Evolutionary conservation across 1,140 invertebrate species (phyloP), one percentile per base, ranked within the genome.

Genomic region (Bombus soroeensis): DNA sequence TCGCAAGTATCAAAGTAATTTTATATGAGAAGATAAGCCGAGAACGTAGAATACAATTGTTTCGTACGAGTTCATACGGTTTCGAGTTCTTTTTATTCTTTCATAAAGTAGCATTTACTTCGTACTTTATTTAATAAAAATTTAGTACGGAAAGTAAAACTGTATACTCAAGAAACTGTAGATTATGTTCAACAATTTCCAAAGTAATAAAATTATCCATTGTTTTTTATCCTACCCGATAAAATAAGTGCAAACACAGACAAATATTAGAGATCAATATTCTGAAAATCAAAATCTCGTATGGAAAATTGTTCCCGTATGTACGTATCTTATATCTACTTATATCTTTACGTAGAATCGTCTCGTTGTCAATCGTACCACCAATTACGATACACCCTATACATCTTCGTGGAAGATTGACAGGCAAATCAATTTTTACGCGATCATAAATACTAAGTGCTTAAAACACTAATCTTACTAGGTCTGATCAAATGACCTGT

Each of bases 341-440:
- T 62, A 62, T n/a, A n/a, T 62, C 12, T 62, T 62, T n/a, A 62
- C 59, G 59, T 62, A 28, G 10, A 53, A n/a, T 57, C 79, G 62
- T n/a, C 59, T 62, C 28, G 28, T n/a, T 62, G 59, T n/a, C 59
- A 62, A n/a, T 62, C 12, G 59, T n/a, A 62, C 59, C 28, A 62
- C 59, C 59, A 62, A 62, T 62, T 62, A 62, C 25, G 28, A 62
- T 62, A 62, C 59, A 28, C 28, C 59, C 59, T 12, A 62, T 62
- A 62, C 8, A 32, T 47, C 28, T 39, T 53, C 18, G 62, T 32
- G 41, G 53, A 71, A 84, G 82, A 77, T 59, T 39, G 59, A 83
- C 82, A 71, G 75, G 75, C 66, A 70, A 71, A 43, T 41, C 8
- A 77, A n/a, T 41, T 59, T 22, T 18, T 32, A 25, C 5, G 22